These are phyloP conservation scores for Calliopsis andreniformis DNA, from an alignment of 1,140 invertebrate species.

Conservation along the genomic window DNA sequence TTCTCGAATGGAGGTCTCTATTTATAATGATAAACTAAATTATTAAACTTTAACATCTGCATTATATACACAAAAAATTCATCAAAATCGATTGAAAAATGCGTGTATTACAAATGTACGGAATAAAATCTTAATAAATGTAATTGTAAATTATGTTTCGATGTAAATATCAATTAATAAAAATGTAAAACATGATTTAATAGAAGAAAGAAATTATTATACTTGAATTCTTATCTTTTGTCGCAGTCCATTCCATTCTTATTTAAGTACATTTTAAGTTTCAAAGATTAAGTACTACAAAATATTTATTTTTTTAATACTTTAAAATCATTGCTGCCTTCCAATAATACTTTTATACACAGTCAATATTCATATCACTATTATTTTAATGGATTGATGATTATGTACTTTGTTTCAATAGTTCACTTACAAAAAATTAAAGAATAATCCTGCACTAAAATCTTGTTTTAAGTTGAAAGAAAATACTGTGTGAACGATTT, in stretches of 20 bases:
- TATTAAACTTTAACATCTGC: conserved; percentile 40
- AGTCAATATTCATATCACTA: conserved; percentile 45
- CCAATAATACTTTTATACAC: conserved; percentile 51
- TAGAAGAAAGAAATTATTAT: conserved; percentile 2
- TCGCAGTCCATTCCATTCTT: conserved; percentile 7
- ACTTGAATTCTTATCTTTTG: conserved; percentile 8
- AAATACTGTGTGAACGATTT: conserved; percentile 2
- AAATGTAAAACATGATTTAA: conserved; percentile 21
- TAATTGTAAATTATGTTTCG: neutral
- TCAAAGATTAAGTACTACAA: conserved; percentile 41
- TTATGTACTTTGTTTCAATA: conserved; percentile 8
- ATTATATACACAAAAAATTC: conserved; percentile 51
- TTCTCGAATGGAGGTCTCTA: conserved; percentile 29
- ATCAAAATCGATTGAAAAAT: conserved; percentile 26
- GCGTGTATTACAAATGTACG: neutral
- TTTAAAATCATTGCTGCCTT: conserved; percentile 50
- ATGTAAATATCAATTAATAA: conserved; percentile 17
- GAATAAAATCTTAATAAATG: conserved; percentile 12
- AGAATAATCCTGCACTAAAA: conserved; percentile 1
- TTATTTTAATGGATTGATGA: conserved; percentile 16
- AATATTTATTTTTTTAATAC: conserved; percentile 54
- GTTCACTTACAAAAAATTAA: neutral
- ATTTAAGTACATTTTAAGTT: conserved; percentile 57
- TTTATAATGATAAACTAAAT: conserved; percentile 42
- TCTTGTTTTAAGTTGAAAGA: conserved; percentile 1